phyloP scores from a whole-genome alignment of 2,113 vertebrate genomes.

The Dromaius novaehollandiae region DNA sequence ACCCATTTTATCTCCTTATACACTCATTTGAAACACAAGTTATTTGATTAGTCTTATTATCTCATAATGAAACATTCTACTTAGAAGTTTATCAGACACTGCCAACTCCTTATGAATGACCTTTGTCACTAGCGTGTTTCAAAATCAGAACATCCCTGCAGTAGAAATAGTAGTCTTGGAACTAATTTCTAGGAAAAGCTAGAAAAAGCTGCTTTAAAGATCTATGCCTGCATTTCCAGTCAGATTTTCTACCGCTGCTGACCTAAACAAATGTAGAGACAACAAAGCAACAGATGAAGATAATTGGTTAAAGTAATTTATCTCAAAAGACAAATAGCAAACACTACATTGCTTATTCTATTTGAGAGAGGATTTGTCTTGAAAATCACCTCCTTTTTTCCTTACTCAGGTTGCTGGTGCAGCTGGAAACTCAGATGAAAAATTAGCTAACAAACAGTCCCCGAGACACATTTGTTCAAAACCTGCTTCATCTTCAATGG shows the following conservation, averaged over 20 bases:
- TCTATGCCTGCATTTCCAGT: constrained; percentile 19
- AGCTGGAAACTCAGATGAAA: constrained; percentile 58
- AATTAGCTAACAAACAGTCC: constrained; percentile 46
- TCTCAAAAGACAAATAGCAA: constrained; percentile 35
- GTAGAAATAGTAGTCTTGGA: constrained; percentile 16
- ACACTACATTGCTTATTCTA: constrained; percentile 7
- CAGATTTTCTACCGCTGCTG: constrained; percentile 2
- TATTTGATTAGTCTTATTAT: not conserved
- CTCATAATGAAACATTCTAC: not conserved
- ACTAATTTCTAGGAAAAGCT: constrained; percentile 25
- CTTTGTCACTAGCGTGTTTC: not conserved
- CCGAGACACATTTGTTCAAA: constrained; percentile 63
- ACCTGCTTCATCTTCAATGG: constrained; percentile 59
- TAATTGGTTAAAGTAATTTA: constrained; percentile 45
- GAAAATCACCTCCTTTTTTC: constrained; percentile 40
- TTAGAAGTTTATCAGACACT: not conserved
- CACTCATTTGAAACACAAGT: not conserved
- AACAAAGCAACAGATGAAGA: constrained; percentile 28
- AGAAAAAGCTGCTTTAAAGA: constrained; percentile 33
- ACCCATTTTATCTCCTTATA: not conserved
- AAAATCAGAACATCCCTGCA: not conserved
- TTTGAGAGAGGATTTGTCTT: constrained; percentile 29
- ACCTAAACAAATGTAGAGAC: constrained; percentile 38
- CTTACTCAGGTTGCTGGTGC: constrained; percentile 21
- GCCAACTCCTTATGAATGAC: constrained; percentile 17